These are phyloP conservation scores for Anseranas semipalmata DNA, from an alignment of 2,113 vertebrate species.

Conservation along the genomic window DNA sequence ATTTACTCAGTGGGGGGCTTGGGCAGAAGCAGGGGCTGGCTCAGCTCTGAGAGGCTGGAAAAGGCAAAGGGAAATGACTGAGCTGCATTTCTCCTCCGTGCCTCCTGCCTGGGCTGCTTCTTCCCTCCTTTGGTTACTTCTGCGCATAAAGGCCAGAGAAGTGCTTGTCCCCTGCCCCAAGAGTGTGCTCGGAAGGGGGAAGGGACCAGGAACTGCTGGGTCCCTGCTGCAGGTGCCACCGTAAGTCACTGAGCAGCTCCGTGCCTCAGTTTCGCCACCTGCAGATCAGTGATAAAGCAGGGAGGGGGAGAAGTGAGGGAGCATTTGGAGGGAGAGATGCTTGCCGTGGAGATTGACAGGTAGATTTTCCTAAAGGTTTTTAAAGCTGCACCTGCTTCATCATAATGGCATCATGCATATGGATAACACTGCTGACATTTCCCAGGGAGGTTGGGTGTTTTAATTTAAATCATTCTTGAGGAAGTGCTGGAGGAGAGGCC, in stretches of 20 bases:
- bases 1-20: neutral
- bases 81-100: neutral
- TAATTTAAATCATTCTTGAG: neutral
- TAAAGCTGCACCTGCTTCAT: neutral
- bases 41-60: neutral
- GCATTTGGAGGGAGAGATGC: neutral
- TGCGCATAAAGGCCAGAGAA: neutral
- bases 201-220: neutral
- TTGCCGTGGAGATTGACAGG: neutral
- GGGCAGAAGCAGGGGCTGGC: neutral
- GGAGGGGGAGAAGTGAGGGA: neutral
- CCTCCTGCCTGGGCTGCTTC: rapidly evolving
- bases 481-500: neutral
- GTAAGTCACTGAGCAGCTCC: rapidly evolving
- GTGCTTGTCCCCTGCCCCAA: neutral
- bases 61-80: neutral
- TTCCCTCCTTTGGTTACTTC: neutral
- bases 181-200: neutral
- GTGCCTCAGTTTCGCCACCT: neutral
- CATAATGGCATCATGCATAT: neutral
- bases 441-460: neutral
- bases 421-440: neutral
- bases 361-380: neutral
- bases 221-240: too few relatives aligned
- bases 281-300: neutral